Evolutionary conservation across 2,113 vertebrate genomes (phyloP).

Genomic region (Notechis scutatus): DNA sequence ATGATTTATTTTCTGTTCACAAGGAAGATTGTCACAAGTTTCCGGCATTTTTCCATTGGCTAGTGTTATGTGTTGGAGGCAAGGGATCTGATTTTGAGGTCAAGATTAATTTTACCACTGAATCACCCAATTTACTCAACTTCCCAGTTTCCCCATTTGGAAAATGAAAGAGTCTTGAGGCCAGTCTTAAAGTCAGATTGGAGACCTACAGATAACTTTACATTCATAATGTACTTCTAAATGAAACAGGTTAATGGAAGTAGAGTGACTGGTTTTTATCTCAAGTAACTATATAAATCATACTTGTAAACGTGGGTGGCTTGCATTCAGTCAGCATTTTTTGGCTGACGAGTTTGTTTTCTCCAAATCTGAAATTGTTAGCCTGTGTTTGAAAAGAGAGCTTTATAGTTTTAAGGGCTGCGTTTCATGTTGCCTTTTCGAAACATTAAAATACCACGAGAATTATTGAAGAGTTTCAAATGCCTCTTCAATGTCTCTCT

Average conservation of each 20-base stretch:
- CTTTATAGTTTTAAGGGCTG: neutral
- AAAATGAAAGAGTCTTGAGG: neutral
- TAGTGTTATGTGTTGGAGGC: neutral
- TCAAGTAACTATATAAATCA: neutral
- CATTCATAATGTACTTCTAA: neutral
- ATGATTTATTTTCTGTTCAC: neutral
- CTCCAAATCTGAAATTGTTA: neutral
- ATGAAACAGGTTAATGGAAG: neutral
- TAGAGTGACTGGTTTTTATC: neutral
- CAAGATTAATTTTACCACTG: neutral
- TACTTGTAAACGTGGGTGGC: neutral
- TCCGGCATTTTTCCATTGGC: conserved; percentile 8
- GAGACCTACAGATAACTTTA: neutral
- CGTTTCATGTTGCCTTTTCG: neutral
- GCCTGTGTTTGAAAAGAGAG: neutral
- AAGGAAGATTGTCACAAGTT: rapidly evolving
- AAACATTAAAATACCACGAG: neutral
- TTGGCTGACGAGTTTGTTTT: neutral
- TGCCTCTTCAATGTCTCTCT: neutral
- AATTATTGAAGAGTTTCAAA: neutral
- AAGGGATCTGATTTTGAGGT: conserved; percentile 12
- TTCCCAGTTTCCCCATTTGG: neutral
- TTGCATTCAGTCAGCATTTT: neutral
- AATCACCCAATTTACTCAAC: neutral
- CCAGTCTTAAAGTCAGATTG: neutral